Conservation (phyloP, 2,888 invertebrate species). For the Athrips mouffetella region DNA sequence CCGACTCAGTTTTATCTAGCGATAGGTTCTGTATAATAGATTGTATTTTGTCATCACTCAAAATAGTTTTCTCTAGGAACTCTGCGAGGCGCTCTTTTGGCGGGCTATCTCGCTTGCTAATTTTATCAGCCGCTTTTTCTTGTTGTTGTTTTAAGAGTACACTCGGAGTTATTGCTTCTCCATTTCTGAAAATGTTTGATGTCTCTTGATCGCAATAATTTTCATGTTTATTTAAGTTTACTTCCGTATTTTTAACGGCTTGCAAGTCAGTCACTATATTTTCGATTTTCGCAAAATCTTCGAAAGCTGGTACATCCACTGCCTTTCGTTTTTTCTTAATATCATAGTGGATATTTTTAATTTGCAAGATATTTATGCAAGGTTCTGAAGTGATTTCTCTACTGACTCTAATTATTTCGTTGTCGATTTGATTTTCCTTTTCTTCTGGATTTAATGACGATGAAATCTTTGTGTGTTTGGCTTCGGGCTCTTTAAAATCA, state of each 20-base stretch:
- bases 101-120: slow-evolving; percentile 57
- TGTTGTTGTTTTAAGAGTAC: slow-evolving; percentile 39
- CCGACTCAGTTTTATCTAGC: slow-evolving; percentile 46
- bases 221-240: not conserved
- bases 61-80: slow-evolving; percentile 68
- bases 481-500: not conserved
- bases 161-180: slow-evolving; percentile 36
- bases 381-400: not conserved
- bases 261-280: not conserved
- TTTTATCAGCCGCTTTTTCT: slow-evolving; percentile 35
- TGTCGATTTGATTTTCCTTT: not conserved
- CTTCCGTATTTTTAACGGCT: not conserved
- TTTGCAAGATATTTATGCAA: not conserved
- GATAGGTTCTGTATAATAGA: slow-evolving; percentile 68
- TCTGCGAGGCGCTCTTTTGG: slow-evolving; percentile 66
- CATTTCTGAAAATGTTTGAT: slow-evolving; percentile 9
- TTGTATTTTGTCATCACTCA: slow-evolving; percentile 67
- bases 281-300: not conserved
- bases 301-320: not conserved
- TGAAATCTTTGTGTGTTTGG: not conserved
- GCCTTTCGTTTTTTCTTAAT: slow-evolving; percentile 1
- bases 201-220: not conserved
- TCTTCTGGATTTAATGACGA: not conserved
- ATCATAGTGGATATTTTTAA: not conserved
- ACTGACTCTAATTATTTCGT: not conserved